Conservation (phyloP, 2,888 invertebrate species). For the Campoletis raptor region DNA sequence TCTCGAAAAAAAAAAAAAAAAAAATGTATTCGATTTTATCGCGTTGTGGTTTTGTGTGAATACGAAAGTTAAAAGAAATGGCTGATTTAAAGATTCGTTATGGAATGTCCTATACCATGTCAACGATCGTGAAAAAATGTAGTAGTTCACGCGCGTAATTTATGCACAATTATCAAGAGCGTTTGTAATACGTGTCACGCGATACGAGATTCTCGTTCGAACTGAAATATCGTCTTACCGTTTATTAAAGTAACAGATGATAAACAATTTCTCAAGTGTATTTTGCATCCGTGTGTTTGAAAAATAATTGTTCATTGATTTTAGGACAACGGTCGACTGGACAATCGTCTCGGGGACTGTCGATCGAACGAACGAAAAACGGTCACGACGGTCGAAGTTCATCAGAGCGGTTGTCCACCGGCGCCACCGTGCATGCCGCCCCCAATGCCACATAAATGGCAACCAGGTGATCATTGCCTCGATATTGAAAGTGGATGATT, state of each 20-base stretch:
- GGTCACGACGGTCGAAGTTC: slow-evolving; percentile 91
- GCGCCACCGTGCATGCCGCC: slow-evolving; percentile 82
- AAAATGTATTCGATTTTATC: neutral
- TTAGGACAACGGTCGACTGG: slow-evolving; percentile 78
- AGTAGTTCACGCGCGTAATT: no score
- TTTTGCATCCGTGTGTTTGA: neutral
- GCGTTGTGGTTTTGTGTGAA: no score
- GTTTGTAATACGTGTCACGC: slow-evolving; percentile 22
- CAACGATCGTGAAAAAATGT: slow-evolving; percentile 6
- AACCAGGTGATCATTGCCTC: slow-evolving; percentile 76
- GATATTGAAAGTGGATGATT: no score
- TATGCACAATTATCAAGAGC: slow-evolving; percentile 53
- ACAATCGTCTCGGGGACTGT: slow-evolving; percentile 74
- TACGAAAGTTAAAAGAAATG: no score
- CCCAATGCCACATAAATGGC: slow-evolving; percentile 83
- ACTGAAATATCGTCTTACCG: neutral
- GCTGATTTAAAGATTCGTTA: neutral
- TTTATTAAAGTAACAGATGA: neutral
- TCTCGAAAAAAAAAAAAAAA: slow-evolving; percentile 14
- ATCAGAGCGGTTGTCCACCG: slow-evolving; percentile 85
- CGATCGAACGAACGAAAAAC: slow-evolving; percentile 86
- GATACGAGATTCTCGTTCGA: neutral
- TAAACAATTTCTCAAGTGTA: slow-evolving; percentile 13
- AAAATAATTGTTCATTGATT: slow-evolving; percentile 7
- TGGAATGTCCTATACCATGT: no score